Conservation (phyloP, 2,113 vertebrate genomes). For the Myrmophylax atrothorax region DNA sequence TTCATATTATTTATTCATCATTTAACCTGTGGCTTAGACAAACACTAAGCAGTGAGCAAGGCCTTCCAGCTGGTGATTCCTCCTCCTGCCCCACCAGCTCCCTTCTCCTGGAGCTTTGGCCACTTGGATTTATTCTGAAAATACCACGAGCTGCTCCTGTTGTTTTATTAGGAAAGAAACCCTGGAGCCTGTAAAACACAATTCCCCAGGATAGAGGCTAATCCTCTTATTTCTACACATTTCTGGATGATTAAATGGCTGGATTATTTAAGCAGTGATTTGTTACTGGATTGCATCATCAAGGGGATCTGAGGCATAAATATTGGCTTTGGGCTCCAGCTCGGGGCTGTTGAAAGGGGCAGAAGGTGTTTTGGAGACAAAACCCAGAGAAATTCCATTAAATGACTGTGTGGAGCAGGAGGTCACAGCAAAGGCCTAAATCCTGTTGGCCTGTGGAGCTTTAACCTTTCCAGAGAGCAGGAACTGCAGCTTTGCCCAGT, state of each 20-base stretch:
- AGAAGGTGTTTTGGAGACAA: conserved; percentile 18
- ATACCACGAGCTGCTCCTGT: not conserved
- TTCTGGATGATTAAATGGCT: conserved; percentile 53
- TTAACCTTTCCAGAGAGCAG: not conserved
- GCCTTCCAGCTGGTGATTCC: not conserved
- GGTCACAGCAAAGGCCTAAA: not conserved
- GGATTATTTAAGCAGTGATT: conserved; percentile 42
- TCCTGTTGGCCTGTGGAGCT: not conserved
- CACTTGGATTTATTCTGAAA: not conserved
- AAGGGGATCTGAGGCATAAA: conserved; percentile 25
- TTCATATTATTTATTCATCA: accelerated
- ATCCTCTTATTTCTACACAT: conserved; percentile 47
- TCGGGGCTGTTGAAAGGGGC: not conserved
- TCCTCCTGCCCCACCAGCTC: not conserved
- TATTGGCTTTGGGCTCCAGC: conserved; percentile 14
- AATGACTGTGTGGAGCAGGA: not conserved
- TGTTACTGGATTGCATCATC: conserved; percentile 34
- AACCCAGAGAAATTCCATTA: not conserved
- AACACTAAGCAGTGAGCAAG: not conserved
- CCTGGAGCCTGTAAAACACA: not conserved
- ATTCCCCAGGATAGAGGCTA: conserved; percentile 6
- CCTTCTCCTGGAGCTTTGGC: not conserved
- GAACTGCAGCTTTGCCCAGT: not conserved
- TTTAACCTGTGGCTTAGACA: not conserved
- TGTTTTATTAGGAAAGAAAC: not conserved